Percentiles rank a stretch among this genome's conserved stretches.
These are phyloP conservation scores for Melanogrammus aeglefinus DNA, from an alignment of 2,797 vertebrate species.

Conservation along the genomic window DNA sequence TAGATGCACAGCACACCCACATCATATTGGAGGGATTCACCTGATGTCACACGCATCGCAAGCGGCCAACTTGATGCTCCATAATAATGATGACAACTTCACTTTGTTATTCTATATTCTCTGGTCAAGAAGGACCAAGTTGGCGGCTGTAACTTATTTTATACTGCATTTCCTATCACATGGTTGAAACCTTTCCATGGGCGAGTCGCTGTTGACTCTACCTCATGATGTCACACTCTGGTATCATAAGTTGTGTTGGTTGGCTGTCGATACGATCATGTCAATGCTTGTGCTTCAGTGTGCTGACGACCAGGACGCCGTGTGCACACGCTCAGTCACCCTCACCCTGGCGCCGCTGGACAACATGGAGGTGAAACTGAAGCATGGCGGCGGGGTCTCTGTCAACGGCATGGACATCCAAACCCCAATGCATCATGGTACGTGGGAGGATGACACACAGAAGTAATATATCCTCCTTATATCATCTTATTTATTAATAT, in stretches of 20 bases:
- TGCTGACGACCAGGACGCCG: conserved; percentile 87
- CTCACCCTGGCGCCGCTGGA: conserved; percentile 79
- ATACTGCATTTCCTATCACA: too few species aligned
- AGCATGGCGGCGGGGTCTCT: conserved; percentile 87
- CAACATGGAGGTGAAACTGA: conserved; percentile 85
- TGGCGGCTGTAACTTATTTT: too few species aligned
- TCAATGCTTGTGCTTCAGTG: conserved; percentile 74
- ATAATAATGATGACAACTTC: not conserved
- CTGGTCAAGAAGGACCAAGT: too few species aligned
- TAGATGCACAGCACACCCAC: conserved; percentile 43
- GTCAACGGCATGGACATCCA: conserved; percentile 88
- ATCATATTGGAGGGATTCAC: not conserved
- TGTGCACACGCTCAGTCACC: conserved; percentile 87
- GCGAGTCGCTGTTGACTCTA: not conserved
- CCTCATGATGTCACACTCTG: not conserved
- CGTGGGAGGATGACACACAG: not conserved
- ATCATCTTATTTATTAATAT: too few species aligned
- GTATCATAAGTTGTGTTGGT: not conserved
- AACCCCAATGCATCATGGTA: conserved; percentile 86
- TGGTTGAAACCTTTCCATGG: too few species aligned
- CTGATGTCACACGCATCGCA: too few species aligned
- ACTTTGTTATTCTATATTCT: too few species aligned
- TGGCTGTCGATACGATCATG: not conserved
- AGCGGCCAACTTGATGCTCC: too few species aligned
- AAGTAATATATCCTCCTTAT: not conserved